phyloP scores from a whole-genome alignment of 1,140 invertebrate genomes.

The Leptonema lineaticorne region DNA sequence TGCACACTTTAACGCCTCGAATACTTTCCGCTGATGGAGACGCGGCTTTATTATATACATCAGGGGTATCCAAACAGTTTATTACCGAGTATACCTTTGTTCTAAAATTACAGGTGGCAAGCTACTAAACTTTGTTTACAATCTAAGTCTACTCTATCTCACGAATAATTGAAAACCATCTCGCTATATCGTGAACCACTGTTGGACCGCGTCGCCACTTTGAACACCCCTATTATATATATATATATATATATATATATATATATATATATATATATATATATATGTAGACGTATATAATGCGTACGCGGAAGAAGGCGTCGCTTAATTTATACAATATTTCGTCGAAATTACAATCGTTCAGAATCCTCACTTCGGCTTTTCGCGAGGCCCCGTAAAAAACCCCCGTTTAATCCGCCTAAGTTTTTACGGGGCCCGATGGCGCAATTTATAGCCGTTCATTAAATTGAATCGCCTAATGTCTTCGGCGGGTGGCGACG shows the following conservation, averaged over 20 bases:
- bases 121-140: no score
- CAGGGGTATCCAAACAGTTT: no score
- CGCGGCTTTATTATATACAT: no score
- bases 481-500: neutral
- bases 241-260: neutral
- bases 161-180: no score
- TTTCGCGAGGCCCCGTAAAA: conserved; percentile 11
- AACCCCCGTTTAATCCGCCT: conserved; percentile 13
- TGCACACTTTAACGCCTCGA: no score
- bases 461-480: conserved; percentile 30
- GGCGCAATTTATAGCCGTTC: conserved; percentile 27
- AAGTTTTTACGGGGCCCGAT: conserved; percentile 28
- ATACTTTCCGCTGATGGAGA: no score
- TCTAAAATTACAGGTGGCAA: no score
- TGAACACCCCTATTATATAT: neutral
- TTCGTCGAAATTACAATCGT: neutral
- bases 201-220: no score
- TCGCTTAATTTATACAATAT: conserved; percentile 14
- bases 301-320: no score
- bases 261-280: neutral
- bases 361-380: neutral
- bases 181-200: no score
- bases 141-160: no score
- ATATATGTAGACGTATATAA: neutral
- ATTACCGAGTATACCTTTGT: no score